Evolutionary conservation across 2,113 vertebrate species (phyloP), one percentile per base, ranked within the genome.

Genomic region (Edolisoma coerulescens): DNA sequence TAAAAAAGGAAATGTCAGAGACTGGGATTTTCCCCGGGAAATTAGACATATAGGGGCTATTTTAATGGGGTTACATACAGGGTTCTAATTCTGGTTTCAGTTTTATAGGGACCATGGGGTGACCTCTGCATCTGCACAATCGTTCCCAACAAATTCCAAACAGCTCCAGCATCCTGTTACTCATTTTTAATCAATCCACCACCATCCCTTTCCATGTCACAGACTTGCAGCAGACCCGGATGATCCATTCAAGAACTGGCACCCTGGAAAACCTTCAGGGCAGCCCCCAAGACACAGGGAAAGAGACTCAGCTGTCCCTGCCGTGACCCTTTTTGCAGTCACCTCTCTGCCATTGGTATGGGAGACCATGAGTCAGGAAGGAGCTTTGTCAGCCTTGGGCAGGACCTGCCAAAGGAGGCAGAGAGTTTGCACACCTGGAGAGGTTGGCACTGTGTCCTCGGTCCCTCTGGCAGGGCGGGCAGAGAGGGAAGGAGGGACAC

Each of bases 401-500:
- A 95, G 95, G 90, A 93, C 94, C 91, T 95, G 97, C 97, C 97
- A 97, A 95, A 96, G 92, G 71, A 80, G 94, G 59, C 10, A 44
- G 95, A 93, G 78, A 93, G 96, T 97, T 97, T 98, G 93, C 96
- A 93, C 96, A 98, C 96, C 97, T 98, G 98, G 97, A 96, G 59
- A 87, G 84, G 97, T 21, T 96, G 94, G 79, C 94, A 87, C 86
- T 17, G 73, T 69, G 95, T 81, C 76, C 35, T 47, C 4, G 0
- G 23, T 60, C 22, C 59, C 47, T 2, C 2, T 2, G 4, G 27
- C 75, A 89, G 71, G 69, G 79, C 73, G 74, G 6, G 63, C 65
- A 50, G 84, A 57, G 65, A 17, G 7, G 67, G 67, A 42, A 80
- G 49, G 52, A 69, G 53, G 33, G 41, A 21, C 22, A 49, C 52